Evolutionary conservation across 92 coral and sea anemone genomes (phyloP).

Genomic region (Epizoanthus fatuus): DNA sequence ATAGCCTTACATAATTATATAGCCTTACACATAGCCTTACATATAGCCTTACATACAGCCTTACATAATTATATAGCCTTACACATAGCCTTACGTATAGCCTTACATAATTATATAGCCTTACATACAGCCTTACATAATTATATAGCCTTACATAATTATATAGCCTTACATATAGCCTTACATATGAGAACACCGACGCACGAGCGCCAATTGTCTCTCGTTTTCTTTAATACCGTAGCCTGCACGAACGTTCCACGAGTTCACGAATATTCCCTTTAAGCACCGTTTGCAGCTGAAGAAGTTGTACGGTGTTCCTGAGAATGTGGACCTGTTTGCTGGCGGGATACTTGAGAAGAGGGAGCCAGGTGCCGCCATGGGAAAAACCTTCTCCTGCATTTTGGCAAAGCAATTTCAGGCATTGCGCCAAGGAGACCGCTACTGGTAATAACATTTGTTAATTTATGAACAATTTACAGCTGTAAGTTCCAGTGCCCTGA

Average conservation of each 20-base stretch:
- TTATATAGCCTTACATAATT: too few relatives aligned
- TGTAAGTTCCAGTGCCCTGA: too few relatives aligned
- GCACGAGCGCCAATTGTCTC: not conserved
- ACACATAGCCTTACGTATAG: too few relatives aligned
- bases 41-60: too few relatives aligned
- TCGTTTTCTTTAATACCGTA: not conserved
- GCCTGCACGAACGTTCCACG: not conserved
- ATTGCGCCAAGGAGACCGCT: conserved; percentile 27
- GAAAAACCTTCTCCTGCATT: conserved; percentile 33
- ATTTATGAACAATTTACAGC: not conserved
- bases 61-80: too few relatives aligned
- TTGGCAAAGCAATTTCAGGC: conserved; percentile 27
- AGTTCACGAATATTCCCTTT: conserved; percentile 6
- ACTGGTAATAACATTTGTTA: not conserved
- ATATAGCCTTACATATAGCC: too few relatives aligned
- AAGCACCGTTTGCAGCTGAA: conserved; percentile 1
- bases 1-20: too few relatives aligned
- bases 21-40: too few relatives aligned
- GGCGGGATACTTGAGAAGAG: conserved; percentile 25
- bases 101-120: too few relatives aligned
- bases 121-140: too few relatives aligned
- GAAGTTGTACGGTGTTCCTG: conserved; percentile 6
- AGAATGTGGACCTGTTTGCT: conserved; percentile 26
- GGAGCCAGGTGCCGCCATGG: conserved; percentile 11
- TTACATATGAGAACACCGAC: not conserved